Evolutionary conservation across 2,797 vertebrate species (phyloP).

Genomic region (Catharus ustulatus): DNA sequence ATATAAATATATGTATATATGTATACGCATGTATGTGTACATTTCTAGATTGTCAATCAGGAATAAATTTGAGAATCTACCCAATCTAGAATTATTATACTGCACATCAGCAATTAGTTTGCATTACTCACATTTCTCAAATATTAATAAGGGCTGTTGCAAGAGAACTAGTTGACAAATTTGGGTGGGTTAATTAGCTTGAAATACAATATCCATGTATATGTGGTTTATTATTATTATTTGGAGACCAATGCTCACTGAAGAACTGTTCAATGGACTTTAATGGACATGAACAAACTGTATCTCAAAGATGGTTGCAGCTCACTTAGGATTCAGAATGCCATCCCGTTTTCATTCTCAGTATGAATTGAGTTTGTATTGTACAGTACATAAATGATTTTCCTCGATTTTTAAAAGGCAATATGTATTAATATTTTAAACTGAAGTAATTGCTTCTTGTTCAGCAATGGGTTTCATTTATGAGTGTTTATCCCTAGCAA

Average conservation of each 20-base stretch:
- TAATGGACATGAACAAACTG: constrained; percentile 48
- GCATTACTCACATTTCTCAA: background rate
- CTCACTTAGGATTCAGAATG: constrained; percentile 51
- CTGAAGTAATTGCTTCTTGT: constrained; percentile 85
- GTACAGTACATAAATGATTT: constrained; percentile 78
- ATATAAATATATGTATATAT: background rate
- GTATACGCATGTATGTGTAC: background rate
- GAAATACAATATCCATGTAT: background rate
- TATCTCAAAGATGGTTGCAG: constrained; percentile 59
- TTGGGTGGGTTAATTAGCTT: background rate
- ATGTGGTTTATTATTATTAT: constrained; percentile 25
- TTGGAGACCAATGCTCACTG: constrained; percentile 46
- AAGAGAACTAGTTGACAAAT: background rate
- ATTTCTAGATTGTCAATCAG: background rate
- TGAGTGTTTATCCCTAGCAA: constrained; percentile 81
- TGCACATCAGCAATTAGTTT: background rate
- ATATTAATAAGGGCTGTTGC: background rate
- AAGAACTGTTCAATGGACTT: constrained; percentile 67
- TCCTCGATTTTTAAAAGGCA: constrained; percentile 78
- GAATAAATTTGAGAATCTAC: background rate
- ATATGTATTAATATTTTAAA: constrained; percentile 85
- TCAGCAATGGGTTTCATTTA: constrained; percentile 82
- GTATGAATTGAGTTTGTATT: constrained; percentile 65
- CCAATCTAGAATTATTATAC: background rate
- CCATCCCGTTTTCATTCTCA: constrained; percentile 65